These are phyloP conservation scores for Eunapius fragilis DNA, from an alignment of 37 sponge, comb jelly and placozoan genomes.

Conservation along the genomic window DNA sequence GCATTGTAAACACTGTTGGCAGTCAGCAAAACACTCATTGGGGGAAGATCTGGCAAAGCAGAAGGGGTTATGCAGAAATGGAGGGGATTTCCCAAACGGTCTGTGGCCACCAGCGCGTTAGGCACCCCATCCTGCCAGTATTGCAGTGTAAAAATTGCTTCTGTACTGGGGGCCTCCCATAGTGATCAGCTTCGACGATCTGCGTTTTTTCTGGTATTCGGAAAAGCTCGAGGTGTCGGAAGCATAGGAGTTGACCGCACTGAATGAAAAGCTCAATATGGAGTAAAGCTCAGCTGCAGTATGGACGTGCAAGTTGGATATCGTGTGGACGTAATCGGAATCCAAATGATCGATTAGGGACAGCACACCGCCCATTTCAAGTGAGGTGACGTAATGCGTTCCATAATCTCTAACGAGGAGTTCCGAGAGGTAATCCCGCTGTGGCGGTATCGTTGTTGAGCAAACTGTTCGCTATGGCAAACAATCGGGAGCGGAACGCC, in stretches of 20 bases:
- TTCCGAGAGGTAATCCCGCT: conserved; percentile 37
- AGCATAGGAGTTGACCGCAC: not conserved
- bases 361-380: conserved; percentile 18
- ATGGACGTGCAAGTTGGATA: no score
- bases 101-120: conserved; percentile 57
- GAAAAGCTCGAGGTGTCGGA: not conserved
- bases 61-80: conserved; percentile 32
- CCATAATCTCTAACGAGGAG: conserved; percentile 54
- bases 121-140: conserved; percentile 32
- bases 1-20: conserved; percentile 11
- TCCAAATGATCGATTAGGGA: conserved; percentile 22
- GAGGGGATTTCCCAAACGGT: conserved; percentile 44
- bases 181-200: conserved; percentile 19
- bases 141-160: conserved; percentile 22
- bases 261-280: conserved; percentile 20
- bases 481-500: conserved; percentile 38
- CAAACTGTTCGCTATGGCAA: conserved; percentile 24
- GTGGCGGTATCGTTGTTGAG: conserved; percentile 32
- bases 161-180: conserved; percentile 36
- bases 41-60: conserved; percentile 39
- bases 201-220: conserved; percentile 4
- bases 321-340: conserved; percentile 2
- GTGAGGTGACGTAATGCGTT: conserved; percentile 30
- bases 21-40: not conserved
- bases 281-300: conserved; percentile 26